Evolutionary conservation across 2,113 vertebrate genomes (phyloP), one percentile per base, ranked within the genome.

Genomic region (Coptodon rendalli): DNA sequence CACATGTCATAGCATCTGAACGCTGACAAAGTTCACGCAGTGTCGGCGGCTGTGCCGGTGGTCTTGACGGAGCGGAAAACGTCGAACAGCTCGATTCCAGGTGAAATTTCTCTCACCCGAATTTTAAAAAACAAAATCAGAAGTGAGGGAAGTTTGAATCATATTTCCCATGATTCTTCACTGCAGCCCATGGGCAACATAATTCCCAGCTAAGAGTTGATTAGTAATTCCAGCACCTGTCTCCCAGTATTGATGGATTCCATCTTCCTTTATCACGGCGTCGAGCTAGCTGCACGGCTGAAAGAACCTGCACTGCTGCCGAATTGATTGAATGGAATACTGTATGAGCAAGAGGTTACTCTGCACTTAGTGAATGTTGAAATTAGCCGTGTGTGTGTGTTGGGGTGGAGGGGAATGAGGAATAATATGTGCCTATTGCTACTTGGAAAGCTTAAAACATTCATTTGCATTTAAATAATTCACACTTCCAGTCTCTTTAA

Each of bases 381-480:
- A 93, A 92, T 91, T 56, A 88, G 87, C 48, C 87, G 84, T 31
- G 16, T 36, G 17, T 36, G 61, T 12, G 56, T 14, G 56, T 31
- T 68, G 63, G 63, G 34, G 36, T 71, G 81, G 22, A 27, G 43
- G 27, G 82, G 78, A 83, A 87, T n/a, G 76, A 80, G 81, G 87
- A 93, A 93, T 92, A 93, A 94, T 89, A 87, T 91, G 92, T 87
- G 87, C 87, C 89, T 87, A 89, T 91, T 93, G 92, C 93, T 91
- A 87, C 93, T 93, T 92, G 90, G 87, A 87, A 92, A 88, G 89
- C 91, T 93, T 95, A 87, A 96, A 96, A 94, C 93, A 95, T 96
- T 94, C 92, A 95, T 96, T 95, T 94, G 93, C 86, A 94, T 95
- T 94, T 94, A 92, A 95, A 96, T 96, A 94, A 95, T 96, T 95